Conservation (phyloP, 2,113 vertebrate genomes). For the Lepisosteus osseus region DNA sequence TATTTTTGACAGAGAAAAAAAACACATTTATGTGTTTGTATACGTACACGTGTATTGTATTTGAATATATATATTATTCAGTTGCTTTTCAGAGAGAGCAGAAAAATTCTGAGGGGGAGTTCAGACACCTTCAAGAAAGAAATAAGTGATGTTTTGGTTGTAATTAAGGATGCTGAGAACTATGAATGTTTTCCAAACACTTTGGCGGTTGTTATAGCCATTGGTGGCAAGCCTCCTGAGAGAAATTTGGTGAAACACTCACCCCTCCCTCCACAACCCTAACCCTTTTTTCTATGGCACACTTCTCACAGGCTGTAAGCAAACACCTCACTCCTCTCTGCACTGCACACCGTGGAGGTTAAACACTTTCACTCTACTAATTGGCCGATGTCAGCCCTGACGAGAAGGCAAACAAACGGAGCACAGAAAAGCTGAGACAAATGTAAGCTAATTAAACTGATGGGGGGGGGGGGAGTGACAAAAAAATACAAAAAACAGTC, state of each 20-base stretch:
- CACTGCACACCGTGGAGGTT: constrained; percentile 57
- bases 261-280: no score
- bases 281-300: not conserved
- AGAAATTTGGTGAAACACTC: not conserved
- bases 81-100: no score
- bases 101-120: no score
- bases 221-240: not conserved
- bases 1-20: no score
- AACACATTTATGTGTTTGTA: no score
- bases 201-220: no score
- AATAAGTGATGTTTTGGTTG: no score
- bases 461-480: constrained; percentile 46
- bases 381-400: constrained; percentile 84
- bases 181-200: no score
- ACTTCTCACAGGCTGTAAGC: constrained; percentile 21
- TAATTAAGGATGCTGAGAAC: no score
- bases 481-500: constrained; percentile 33
- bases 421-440: constrained; percentile 80
- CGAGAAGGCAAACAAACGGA: constrained; percentile 86
- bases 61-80: no score
- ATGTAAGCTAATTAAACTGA: constrained; percentile 87
- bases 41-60: no score
- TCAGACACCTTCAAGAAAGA: no score
- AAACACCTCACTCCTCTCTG: constrained; percentile 31
- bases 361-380: constrained; percentile 88